Conservation (phyloP, 2,797 vertebrate genomes). For the Dipus sagitta region DNA sequence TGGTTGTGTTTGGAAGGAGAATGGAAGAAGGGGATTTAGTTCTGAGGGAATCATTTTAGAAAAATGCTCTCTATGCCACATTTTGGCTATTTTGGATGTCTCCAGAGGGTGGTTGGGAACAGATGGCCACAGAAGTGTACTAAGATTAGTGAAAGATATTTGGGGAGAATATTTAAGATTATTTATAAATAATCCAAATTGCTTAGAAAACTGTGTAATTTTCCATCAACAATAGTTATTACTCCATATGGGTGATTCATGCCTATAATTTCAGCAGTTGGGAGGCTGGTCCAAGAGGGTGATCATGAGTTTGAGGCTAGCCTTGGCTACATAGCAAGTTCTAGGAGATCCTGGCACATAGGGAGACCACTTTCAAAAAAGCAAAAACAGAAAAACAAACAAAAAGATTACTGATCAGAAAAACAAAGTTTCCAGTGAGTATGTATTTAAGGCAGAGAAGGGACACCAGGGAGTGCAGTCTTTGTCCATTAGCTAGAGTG, state of each 20-base stretch:
- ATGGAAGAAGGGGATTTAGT: neutral
- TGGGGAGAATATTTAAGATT: slow-evolving; percentile 62
- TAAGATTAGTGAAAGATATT: slow-evolving; percentile 64
- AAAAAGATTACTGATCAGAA: neutral
- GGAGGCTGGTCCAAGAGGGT: neutral
- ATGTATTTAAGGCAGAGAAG: neutral
- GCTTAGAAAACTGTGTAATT: slow-evolving; percentile 6
- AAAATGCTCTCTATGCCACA: slow-evolving; percentile 13
- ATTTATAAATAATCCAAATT: slow-evolving; percentile 60
- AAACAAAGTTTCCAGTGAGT: neutral
- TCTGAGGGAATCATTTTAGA: slow-evolving; percentile 46
- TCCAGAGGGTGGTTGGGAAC: slow-evolving; percentile 16
- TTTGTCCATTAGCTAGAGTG: neutral
- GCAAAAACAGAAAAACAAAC: neutral
- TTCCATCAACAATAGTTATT: neutral
- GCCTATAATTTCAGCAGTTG: neutral
- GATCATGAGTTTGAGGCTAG: neutral
- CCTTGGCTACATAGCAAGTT: neutral
- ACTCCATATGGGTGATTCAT: neutral
- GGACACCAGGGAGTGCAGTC: neutral
- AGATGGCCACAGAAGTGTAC: slow-evolving; percentile 56
- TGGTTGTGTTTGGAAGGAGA: neutral
- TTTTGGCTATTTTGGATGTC: slow-evolving; percentile 42
- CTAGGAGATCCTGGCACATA: neutral
- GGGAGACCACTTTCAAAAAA: neutral